phyloP scores from a whole-genome alignment of 2,797 vertebrate genomes.

The Semotilus atromaculatus region DNA sequence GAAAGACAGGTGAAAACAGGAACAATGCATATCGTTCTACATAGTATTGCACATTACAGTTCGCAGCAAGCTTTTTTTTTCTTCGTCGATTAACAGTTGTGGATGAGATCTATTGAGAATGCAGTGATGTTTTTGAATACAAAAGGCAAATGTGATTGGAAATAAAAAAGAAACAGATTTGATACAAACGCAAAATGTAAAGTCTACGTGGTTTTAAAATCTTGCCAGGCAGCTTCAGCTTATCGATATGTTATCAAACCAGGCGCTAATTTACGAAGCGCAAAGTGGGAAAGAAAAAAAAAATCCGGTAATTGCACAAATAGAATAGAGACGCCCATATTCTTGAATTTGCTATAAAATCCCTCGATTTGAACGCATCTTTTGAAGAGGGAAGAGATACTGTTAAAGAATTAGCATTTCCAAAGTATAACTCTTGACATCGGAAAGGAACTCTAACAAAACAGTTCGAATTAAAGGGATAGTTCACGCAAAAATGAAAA shows the following conservation, averaged over 20 bases:
- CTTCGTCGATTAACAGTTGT: constrained; percentile 71
- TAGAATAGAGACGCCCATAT: not conserved
- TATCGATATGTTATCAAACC: no score
- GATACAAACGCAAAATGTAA: constrained; percentile 57
- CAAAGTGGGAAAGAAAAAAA: not conserved
- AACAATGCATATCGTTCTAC: constrained; percentile 71
- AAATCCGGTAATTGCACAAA: not conserved
- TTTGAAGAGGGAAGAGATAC: constrained; percentile 2
- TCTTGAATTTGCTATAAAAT: not conserved
- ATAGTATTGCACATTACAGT: constrained; percentile 80
- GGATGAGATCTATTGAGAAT: constrained; percentile 67
- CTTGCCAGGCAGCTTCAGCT: constrained; percentile 63
- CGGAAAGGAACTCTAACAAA: constrained; percentile 57
- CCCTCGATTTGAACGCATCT: not conserved
- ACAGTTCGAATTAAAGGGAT: constrained; percentile 7
- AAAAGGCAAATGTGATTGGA: constrained; percentile 79
- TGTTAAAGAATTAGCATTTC: constrained; percentile 63
- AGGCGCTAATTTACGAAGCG: not conserved
- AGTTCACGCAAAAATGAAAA: not conserved
- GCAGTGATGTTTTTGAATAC: constrained; percentile 74
- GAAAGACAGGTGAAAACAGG: constrained; percentile 67
- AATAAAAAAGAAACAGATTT: constrained; percentile 63
- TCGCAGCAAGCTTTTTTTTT: constrained; percentile 64
- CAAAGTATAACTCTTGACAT: constrained; percentile 49
- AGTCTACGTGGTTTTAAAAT: constrained; percentile 50